Evolutionary conservation across 2,888 invertebrate genomes (phyloP).

Genomic region (Acanthosepion lycidas): DNA sequence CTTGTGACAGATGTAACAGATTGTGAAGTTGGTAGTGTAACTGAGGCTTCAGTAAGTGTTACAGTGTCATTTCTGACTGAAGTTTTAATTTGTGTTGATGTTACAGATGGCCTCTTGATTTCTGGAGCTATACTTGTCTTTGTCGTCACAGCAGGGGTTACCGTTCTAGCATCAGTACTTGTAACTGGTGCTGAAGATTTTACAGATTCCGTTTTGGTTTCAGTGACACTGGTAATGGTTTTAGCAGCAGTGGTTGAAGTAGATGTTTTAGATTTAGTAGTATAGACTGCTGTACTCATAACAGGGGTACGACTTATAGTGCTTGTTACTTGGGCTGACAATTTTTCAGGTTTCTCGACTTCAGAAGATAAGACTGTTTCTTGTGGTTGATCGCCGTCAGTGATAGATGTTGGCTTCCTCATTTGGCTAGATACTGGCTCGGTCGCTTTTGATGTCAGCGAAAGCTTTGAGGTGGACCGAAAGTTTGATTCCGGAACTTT

Average conservation of each 20-base stretch:
- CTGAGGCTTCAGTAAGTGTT: not conserved
- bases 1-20: not conserved
- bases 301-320: not conserved
- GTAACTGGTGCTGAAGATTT: no score
- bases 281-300: not conserved
- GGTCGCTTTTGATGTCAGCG: not conserved
- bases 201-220: no score
- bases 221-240: not conserved
- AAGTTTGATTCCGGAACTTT: conserved; percentile 6
- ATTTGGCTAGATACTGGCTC: not conserved
- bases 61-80: no score
- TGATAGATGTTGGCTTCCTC: not conserved
- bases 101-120: no score
- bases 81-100: no score
- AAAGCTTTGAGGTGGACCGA: not conserved
- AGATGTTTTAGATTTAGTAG: not conserved
- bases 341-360: not conserved
- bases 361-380: not conserved
- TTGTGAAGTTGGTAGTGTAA: not conserved
- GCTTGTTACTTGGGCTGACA: not conserved
- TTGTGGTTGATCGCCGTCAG: not conserved
- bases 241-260: not conserved
- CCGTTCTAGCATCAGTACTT: no score
- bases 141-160: no score
- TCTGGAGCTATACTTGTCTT: no score